Evolutionary conservation across 2,797 vertebrate species (phyloP).

Genomic region (Eulemur rubriventer): DNA sequence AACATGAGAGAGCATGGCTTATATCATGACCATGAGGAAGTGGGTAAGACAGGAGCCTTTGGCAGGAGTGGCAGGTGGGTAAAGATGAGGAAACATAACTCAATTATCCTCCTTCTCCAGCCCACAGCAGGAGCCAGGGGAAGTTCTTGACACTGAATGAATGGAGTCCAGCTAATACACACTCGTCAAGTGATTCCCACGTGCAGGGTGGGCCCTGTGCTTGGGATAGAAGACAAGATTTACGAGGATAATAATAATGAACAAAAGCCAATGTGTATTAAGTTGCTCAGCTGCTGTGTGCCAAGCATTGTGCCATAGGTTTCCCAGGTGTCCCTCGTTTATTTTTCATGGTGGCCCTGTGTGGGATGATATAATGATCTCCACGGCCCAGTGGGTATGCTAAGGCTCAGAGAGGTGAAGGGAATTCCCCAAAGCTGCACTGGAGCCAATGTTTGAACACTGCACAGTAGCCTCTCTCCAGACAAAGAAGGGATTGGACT

Average conservation of each 20-base stretch:
- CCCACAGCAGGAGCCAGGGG: not conserved
- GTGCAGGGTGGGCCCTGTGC: not conserved
- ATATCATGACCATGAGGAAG: not conserved
- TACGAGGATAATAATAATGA: not conserved
- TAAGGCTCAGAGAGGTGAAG: not conserved
- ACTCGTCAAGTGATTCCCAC: not conserved
- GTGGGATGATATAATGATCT: not conserved
- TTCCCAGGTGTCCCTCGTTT: not conserved
- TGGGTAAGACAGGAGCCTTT: not conserved
- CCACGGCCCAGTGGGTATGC: not conserved
- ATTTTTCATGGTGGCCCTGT: not conserved
- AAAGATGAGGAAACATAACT: not conserved
- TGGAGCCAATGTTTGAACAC: not conserved
- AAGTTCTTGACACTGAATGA: not conserved
- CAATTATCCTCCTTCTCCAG: not conserved
- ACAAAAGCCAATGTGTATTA: not conserved
- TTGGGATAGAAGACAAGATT: not conserved
- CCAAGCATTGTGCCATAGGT: not conserved
- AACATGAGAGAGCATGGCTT: not conserved
- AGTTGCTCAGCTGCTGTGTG: not conserved
- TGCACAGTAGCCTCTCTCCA: not conserved
- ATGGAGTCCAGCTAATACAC: not conserved
- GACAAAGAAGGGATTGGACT: not conserved
- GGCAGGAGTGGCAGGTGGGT: not conserved
- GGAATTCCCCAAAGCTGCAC: not conserved